phyloP scores from a whole-genome alignment of 2,888 invertebrate genomes.

The Brenthis hecate region DNA sequence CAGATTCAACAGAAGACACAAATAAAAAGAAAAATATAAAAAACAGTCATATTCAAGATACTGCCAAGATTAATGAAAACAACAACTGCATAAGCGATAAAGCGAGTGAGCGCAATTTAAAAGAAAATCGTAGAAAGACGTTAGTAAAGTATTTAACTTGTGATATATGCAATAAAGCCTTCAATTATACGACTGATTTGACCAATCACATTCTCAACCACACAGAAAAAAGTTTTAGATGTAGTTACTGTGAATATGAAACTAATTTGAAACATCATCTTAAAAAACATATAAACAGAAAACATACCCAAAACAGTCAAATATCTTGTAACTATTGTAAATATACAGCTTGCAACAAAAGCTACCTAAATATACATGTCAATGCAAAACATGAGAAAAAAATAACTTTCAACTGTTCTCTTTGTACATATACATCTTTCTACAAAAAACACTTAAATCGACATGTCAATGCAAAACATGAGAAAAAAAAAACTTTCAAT shows the following conservation, averaged over 20 bases:
- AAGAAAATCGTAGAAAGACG: not conserved
- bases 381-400: not conserved
- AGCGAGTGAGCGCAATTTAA: not conserved
- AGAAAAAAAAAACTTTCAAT: not conserved
- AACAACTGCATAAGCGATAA: not conserved
- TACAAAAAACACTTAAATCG: not conserved
- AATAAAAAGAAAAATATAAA: too few species aligned
- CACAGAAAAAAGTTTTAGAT: not conserved
- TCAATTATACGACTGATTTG: conserved; percentile 3
- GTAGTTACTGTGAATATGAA: conserved; percentile 2
- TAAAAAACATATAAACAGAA: not conserved
- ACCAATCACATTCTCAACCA: conserved; percentile 6
- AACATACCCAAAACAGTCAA: not conserved
- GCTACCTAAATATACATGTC: not conserved
- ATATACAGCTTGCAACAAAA: not conserved
- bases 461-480: not conserved
- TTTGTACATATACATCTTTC: not conserved
- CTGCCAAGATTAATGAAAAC: not conserved
- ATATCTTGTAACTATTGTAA: too few species aligned
- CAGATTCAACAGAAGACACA: too few species aligned
- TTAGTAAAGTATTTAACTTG: conserved; percentile 6
- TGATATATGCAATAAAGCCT: conserved; percentile 4
- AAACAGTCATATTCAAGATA: too few species aligned
- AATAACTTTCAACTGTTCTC: not conserved
- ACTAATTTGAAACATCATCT: not conserved